Evolutionary conservation across 92 coral and sea anemone species (phyloP), one percentile per base, ranked within the genome.

Genomic region (Parazoanthus swiftii): DNA sequence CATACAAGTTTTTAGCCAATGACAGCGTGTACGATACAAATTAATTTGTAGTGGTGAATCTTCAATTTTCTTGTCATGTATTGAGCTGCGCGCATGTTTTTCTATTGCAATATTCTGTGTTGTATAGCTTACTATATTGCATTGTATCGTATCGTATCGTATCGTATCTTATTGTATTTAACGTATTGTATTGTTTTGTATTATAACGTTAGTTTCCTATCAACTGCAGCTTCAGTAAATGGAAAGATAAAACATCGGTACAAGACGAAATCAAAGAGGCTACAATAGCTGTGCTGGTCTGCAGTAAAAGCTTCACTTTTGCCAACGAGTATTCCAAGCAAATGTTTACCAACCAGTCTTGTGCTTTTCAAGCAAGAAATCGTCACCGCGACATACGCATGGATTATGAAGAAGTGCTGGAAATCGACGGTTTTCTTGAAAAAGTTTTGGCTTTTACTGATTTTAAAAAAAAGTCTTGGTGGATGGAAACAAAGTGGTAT

Each of bases 351-450:
- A 93, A 93, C 78, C 92, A 90, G 15, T 88, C 95, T 46, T 89
- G 92, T 74, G 95, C 93, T 4, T 93, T 93, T 14, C 95, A 93
- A 77, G 95, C 95, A 23, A 89, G 95, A 29, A 91, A 90, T 85
- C 86, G 95, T 58, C 95, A 90, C 81, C 85, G 88, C 23, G 95
- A 93, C 76, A 90, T 85, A 63, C 77, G 85, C 80, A 77, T 90
- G 91, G 95, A 90, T 35, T 93, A 85, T 79, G 91, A 91, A 23
- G 93, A 90, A 59, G 86, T 29, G 14, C 86, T 93, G 74, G 77
- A 80, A 42, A 80, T 93, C 79, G 89, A 90, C 71, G 91, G 93
- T 46, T 90, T 93, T 86, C 33, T 83, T 20, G 93, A 88, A 54
- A 88, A 93, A 77, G 90, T 93, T 88, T 81, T 86, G 50, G 95